Evolutionary conservation across 2,797 vertebrate species (phyloP), one percentile per base, ranked within the genome.

Genomic region (Acestrorhynchus altus): DNA sequence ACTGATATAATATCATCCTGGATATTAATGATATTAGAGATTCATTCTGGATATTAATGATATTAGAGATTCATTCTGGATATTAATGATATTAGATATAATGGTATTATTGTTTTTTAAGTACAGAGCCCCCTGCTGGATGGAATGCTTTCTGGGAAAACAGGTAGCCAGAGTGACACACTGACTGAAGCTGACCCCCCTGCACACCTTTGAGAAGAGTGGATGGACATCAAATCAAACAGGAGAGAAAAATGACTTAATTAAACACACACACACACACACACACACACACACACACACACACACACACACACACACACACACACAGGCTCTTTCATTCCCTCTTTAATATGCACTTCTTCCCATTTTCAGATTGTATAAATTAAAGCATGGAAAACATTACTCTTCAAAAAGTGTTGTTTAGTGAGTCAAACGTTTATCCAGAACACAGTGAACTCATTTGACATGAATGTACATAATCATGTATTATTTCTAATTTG

Each of bases 71-170:
- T 26, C 22, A 56, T 52, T 20, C 16, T n/a, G 18, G 8, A 51
- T n/a, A n/a, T 40, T 67, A 59, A 26, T 8, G 4, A 54, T 49
- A 20, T 44, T 72, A 49, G 54, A 42, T 16, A 72, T 71, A 28
- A 15, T 64, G 18, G 15, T 72, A 15, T 60, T 2, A 47, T 24
- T 57, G 49, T n/a, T 10, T 60, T 70, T 68, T 40, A 44, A 56
- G 39, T n/a, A 71, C 72, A 71, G 71, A 79, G 8, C 57, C 56
- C 57, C 56, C 68, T 80, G 72, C 78, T 80, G 78, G 64, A 79
- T 70, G 72, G 59, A 49, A 75, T 64, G 78, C 54, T 80, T 70
- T 35, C 78, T 70, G 72, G 67, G 49, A 56, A 75, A 49, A 54
- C 40, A 68, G 28, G n/a, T 18, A 59, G 16, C 15, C 28, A 35